These are phyloP conservation scores for Percina caprodes DNA, from an alignment of 2,113 vertebrate species.

Conservation along the genomic window DNA sequence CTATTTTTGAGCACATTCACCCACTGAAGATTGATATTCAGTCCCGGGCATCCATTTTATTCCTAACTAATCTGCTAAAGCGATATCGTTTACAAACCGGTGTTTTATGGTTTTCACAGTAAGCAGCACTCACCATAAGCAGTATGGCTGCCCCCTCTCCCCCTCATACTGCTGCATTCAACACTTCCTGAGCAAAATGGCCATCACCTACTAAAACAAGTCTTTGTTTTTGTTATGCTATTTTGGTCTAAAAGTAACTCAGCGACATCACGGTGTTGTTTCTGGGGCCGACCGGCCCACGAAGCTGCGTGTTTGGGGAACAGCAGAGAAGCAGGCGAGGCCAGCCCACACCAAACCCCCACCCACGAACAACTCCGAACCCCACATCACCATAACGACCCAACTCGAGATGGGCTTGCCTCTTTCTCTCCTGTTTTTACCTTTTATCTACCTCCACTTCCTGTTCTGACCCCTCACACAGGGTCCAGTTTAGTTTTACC, in stretches of 20 bases:
- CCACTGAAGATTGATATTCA: not conserved
- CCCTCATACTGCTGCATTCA: slow-evolving; percentile 80
- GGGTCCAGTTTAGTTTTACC: slow-evolving; percentile 1
- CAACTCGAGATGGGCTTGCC: slow-evolving; percentile 62
- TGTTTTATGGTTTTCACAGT: slow-evolving; percentile 64
- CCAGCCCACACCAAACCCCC: slow-evolving; percentile 43
- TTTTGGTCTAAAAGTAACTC: slow-evolving; percentile 44
- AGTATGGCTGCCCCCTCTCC: slow-evolving; percentile 66
- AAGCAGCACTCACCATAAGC: slow-evolving; percentile 67
- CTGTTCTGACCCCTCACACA: not conserved
- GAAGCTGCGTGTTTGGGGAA: slow-evolving; percentile 80
- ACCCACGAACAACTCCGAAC: slow-evolving; percentile 23
- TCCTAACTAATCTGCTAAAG: slow-evolving; percentile 76
- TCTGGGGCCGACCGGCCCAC: slow-evolving; percentile 63
- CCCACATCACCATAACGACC: slow-evolving; percentile 36
- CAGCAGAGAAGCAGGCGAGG: slow-evolving; percentile 68
- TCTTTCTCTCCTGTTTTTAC: slow-evolving; percentile 64
- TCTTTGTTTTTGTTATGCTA: slow-evolving; percentile 74
- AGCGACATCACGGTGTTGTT: slow-evolving; percentile 59
- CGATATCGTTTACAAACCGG: slow-evolving; percentile 67
- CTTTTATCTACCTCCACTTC: slow-evolving; percentile 18
- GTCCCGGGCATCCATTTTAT: slow-evolving; percentile 59
- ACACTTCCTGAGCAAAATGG: slow-evolving; percentile 67
- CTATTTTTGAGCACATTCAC: not conserved
- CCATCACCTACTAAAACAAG: slow-evolving; percentile 69